Percentiles rank a stretch among this genome's conserved stretches.
phyloP scores from a whole-genome alignment of 2,113 vertebrate species.

The cattle (Bos taurus) region ARS-UCD2.0 NC_037343.1:10888501-10889000 shows the following conservation, averaged over 20 bases:
- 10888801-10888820: not conserved
- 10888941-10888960: accelerated
- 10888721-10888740: not conserved
- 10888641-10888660: not conserved
- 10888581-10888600: not conserved
- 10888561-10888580: not conserved
- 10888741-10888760: not conserved
- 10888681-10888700: not conserved
- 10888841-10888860: not conserved
- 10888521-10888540: not conserved
- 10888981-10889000: not conserved
- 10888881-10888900: not conserved
- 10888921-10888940: not conserved
- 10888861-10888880: not conserved
- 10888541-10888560: not conserved
- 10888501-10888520: not conserved
- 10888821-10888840: not conserved
- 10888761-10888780: not conserved
- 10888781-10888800: not conserved
- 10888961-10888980: not conserved
- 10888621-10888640: not conserved
- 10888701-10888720: not conserved
- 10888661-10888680: not conserved
- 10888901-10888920: not conserved
- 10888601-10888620: not conserved